phyloP scores from a whole-genome alignment of 2,113 vertebrate genomes.

The Pipra filicauda region DNA sequence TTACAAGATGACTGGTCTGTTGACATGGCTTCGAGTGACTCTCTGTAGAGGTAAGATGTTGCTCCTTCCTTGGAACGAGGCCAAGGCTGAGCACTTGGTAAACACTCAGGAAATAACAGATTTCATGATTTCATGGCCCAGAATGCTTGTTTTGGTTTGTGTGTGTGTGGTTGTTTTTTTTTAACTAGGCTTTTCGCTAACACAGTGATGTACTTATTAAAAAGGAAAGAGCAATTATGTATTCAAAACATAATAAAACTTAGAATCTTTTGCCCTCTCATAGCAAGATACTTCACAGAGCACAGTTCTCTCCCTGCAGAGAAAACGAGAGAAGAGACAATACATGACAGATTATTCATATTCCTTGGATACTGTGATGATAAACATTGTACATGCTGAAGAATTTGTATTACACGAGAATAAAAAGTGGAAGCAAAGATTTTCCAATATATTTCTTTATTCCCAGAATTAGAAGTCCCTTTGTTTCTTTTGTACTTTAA shows the following conservation, averaged over 20 bases:
- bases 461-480: constrained; percentile 7
- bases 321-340: constrained; percentile 33
- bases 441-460: constrained; percentile 13
- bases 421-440: constrained; percentile 36
- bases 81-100: not conserved
- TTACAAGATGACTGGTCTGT: constrained; percentile 15
- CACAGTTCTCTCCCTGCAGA: not conserved
- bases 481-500: constrained; percentile 35
- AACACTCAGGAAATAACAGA: not conserved
- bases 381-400: constrained; percentile 27
- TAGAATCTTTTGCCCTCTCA: constrained; percentile 4
- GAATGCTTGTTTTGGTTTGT: not conserved
- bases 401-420: not conserved
- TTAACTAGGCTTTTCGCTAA: not conserved
- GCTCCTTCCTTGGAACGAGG: not conserved
- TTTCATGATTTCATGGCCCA: not conserved
- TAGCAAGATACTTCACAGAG: not conserved
- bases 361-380: constrained; percentile 18
- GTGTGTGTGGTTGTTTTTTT: not conserved
- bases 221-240: not conserved
- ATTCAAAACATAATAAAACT: not conserved
- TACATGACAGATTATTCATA: constrained; percentile 20
- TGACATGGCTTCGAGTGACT: not conserved
- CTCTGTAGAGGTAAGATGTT: not conserved
- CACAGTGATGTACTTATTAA: not conserved